Evolutionary conservation across 1,140 invertebrate genomes (phyloP), one percentile per base, ranked within the genome.

Genomic region (Formica exsecta): DNA sequence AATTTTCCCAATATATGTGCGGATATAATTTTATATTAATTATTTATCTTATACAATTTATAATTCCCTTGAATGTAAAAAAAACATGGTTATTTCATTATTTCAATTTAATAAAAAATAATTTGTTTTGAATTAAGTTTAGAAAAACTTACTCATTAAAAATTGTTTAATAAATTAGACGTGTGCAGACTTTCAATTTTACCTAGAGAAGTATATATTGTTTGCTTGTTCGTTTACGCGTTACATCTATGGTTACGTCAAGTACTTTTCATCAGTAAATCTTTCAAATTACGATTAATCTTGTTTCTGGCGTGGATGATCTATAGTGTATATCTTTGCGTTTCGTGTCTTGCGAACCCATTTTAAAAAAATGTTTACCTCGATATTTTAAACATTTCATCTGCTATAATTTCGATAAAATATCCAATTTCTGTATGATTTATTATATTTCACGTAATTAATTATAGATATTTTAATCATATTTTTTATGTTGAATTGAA

Each of bases 231-330:
- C 8, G 6, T 41, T 41, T 41, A 41, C 8, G 44, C 13, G 13
- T 48, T 13, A 0, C 44, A 48, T 48, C 13, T 16, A 16, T 22
- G 22, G 4, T 5, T 48, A 16, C 7, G 16, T n/a, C 38, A 61
- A 41, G 2, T n/a, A 61, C 9, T 61, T 61, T 41, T 41, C 9
- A 57, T 48, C 29, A 36, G 44, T 25, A 76, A 64, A 64, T 65
- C 36, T 66, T 41, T 32, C 73, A 75, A 36, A 79, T 36, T 65
- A 22, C 62, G 76, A 79, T 85, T 85, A 85, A 85, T 85, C 71
- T 65, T 89, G 61, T 90, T 83, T 88, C 86, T 89, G 87, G 85
- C 25, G 25, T 29, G 25, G 1, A 89, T 89, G 91, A 87, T 89
- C 80, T 90, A 54, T 87, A 89, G 88, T 89, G 75, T 89, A 88